phyloP scores from a whole-genome alignment of 1,140 invertebrate species.

The Hypothenemus hampei region DNA sequence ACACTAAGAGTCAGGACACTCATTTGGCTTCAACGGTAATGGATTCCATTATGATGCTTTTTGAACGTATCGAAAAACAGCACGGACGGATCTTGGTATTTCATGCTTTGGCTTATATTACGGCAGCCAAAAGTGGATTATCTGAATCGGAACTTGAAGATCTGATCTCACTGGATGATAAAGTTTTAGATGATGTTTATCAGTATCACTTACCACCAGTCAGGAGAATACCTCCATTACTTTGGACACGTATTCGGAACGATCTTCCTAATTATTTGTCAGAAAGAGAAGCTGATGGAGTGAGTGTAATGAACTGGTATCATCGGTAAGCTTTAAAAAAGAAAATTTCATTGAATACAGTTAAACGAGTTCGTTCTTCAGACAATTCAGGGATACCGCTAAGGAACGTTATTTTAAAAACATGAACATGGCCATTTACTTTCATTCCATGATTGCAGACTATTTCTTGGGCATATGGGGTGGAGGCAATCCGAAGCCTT shows the following conservation, averaged over 20 bases:
- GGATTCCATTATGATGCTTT: slow-evolving; percentile 96
- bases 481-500: slow-evolving; percentile 89
- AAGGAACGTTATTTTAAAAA: slow-evolving; percentile 96
- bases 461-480: slow-evolving; percentile 97
- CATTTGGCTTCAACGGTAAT: slow-evolving; percentile 91
- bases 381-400: slow-evolving; percentile 91
- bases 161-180: slow-evolving; percentile 90
- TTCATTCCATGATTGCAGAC: slow-evolving; percentile 96
- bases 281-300: slow-evolving; percentile 93
- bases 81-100: slow-evolving; percentile 90
- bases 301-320: slow-evolving; percentile 97
- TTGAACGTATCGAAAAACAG: slow-evolving; percentile 90
- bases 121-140: slow-evolving; percentile 85
- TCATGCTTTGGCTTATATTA: slow-evolving; percentile 91
- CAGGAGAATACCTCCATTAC: slow-evolving; percentile 84
- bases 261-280: slow-evolving; percentile 94
- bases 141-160: slow-evolving; percentile 93
- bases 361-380: slow-evolving; percentile 40
- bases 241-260: slow-evolving; percentile 94
- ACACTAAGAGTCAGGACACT: slow-evolving; percentile 89
- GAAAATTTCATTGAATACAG: neutral
- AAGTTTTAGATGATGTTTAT: slow-evolving; percentile 93
- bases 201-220: slow-evolving; percentile 97
- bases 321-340: slow-evolving; percentile 49
- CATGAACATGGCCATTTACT: slow-evolving; percentile 92